A percentile compares a stretch with the other conserved stretches of the same genome.
Evolutionary conservation across 2,888 invertebrate genomes (phyloP).

Genomic region (Notocelia uddmanniana): DNA sequence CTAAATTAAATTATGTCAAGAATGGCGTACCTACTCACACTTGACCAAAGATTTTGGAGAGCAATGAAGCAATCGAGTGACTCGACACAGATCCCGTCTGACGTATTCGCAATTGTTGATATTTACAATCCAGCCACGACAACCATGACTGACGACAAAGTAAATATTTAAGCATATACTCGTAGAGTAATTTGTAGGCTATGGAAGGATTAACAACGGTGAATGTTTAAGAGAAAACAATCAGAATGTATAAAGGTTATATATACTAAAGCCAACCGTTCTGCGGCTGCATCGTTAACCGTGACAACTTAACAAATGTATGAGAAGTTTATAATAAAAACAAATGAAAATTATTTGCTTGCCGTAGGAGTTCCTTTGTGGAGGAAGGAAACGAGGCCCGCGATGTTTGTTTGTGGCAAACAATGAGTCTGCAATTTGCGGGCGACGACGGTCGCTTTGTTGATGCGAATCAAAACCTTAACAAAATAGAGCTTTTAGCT

Average conservation of each 20-base stretch:
- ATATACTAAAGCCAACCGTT: not conserved
- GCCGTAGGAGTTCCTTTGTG: conserved; percentile 77
- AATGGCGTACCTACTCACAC: conserved; percentile 16
- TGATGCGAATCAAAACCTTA: conserved; percentile 78
- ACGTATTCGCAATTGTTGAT: not conserved
- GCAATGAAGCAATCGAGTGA: conserved; percentile 15
- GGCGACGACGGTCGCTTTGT: conserved; percentile 74
- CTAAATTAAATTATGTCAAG: conserved; percentile 26
- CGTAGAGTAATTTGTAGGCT: not conserved
- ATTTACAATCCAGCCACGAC: not conserved
- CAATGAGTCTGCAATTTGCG: conserved; percentile 83
- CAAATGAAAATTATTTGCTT: conserved; percentile 73
- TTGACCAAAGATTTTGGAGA: conserved; percentile 26
- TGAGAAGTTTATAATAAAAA: conserved; percentile 68
- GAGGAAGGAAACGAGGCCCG: conserved; percentile 72
- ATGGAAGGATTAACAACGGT: not conserved
- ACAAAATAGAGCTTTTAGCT: conserved; percentile 69
- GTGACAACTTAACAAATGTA: conserved; percentile 48
- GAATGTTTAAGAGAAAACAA: not conserved
- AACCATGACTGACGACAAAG: not conserved
- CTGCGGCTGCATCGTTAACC: conserved; percentile 25
- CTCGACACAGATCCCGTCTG: not conserved
- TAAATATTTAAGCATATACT: not conserved
- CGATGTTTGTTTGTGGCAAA: conserved; percentile 80
- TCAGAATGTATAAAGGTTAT: not conserved